Conservation (phyloP, 2,797 vertebrate genomes). For the Crenichthys baileyi region DNA sequence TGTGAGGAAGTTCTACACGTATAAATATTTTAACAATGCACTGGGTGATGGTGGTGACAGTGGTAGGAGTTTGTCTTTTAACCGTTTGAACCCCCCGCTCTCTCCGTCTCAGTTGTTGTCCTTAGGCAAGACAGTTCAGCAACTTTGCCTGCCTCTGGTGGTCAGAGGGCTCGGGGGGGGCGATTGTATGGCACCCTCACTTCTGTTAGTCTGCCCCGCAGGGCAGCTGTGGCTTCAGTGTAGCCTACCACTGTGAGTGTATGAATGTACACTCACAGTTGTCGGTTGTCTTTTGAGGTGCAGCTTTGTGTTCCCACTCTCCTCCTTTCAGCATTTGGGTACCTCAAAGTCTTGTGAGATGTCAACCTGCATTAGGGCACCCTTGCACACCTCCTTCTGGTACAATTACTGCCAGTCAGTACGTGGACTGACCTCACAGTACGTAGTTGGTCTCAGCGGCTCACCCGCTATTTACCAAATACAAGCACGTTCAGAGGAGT, state of each 20-base stretch:
- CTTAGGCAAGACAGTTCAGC: too few relatives aligned
- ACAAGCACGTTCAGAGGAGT: neutral
- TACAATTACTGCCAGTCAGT: constrained; percentile 73
- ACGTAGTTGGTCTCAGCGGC: constrained; percentile 37
- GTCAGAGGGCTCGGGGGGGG: too few relatives aligned
- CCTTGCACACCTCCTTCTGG: constrained; percentile 65
- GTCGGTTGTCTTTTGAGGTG: constrained; percentile 28
- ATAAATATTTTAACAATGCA: neutral
- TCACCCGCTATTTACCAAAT: neutral
- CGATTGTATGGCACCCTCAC: too few relatives aligned
- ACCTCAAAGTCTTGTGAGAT: constrained; percentile 59
- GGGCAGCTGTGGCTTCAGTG: too few relatives aligned
- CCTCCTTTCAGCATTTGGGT: constrained; percentile 42
- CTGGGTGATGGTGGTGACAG: too few relatives aligned
- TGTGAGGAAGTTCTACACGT: too few relatives aligned
- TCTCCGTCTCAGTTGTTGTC: too few relatives aligned
- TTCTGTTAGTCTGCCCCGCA: too few relatives aligned
- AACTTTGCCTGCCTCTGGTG: too few relatives aligned
- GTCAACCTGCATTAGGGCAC: constrained; percentile 67
- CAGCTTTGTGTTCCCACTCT: neutral
- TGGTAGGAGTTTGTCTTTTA: too few relatives aligned
- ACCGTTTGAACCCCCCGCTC: too few relatives aligned
- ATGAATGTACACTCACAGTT: constrained; percentile 7
- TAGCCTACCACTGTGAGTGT: too few relatives aligned
- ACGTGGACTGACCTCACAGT: constrained; percentile 58